Evolutionary conservation across 2,888 invertebrate species (phyloP).

Genomic region (Stegophylla sp.): DNA sequence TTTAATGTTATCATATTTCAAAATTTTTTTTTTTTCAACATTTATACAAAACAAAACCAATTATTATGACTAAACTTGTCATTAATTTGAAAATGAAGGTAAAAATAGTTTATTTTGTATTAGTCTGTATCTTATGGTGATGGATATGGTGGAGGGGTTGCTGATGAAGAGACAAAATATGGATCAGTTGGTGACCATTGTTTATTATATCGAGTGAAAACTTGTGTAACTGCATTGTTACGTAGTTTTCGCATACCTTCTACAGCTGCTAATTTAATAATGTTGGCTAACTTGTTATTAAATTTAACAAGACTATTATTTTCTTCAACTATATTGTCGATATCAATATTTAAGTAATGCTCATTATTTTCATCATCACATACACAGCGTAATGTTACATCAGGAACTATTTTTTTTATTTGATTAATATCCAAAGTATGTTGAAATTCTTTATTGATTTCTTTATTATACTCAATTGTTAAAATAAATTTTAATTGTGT

Average conservation of each 20-base stretch:
- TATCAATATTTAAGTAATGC: constrained; percentile 15
- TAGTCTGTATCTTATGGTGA: neutral
- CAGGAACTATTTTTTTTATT: neutral
- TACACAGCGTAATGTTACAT: neutral
- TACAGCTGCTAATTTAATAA: neutral
- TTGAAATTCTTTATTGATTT: neutral
- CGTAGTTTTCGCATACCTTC: neutral
- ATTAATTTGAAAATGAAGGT: neutral
- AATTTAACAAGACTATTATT: neutral
- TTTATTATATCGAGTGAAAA: constrained; percentile 23
- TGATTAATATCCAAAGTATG: neutral
- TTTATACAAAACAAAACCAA: neutral
- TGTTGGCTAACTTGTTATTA: neutral
- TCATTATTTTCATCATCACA: constrained; percentile 28
- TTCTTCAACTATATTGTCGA: neutral
- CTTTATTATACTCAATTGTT: constrained; percentile 6
- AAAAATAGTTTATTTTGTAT: too few relatives aligned
- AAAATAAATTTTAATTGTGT: constrained; percentile 36
- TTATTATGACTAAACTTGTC: neutral
- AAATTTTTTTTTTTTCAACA: neutral
- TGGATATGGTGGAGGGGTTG: constrained; percentile 1
- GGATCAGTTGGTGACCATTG: constrained; percentile 5
- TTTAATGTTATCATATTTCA: too few relatives aligned
- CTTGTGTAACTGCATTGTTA: neutral
- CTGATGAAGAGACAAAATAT: neutral